Base-by-base conservation (phyloP, 2,888 invertebrate genomes). In the Hedya salicella region DNA sequence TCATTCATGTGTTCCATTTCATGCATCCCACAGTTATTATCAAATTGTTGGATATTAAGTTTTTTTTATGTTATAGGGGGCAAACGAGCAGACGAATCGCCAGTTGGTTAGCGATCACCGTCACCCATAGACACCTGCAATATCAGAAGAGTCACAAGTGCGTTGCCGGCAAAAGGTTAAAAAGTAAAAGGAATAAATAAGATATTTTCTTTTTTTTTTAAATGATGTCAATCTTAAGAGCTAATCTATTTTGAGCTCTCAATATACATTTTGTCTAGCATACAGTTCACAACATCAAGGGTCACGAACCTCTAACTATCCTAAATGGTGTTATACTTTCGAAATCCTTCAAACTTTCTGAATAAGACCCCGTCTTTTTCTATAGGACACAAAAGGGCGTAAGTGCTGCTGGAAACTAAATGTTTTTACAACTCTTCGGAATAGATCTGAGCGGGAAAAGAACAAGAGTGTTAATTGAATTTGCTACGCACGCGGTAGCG, bases 401-500 rank as follows among this genome's bases (percentile, higher is more conserved):
- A 44, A 17, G 44, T 17, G 44, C 19, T 17, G 17, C 11, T 9
- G 8, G 17, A 44, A 44, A 11, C 3, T 11, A 17, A 16, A 44
- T 3, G 17, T 44, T 44, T 44, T 17, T 44, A 44, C 1, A 9
- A 17, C 11, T 11, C 11, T 17, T 44, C 8, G 11, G 42, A 42
- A 25, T 25, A 25, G 25, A 48, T 17, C 25, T 48, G 17, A 36
- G 14, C 19, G 30, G n/a, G 30, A 21, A 40, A 50, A 50, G 49
- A 50, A 42, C 40, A 21, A 42, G 32, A 59, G n/a, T 42, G 50
- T 42, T 61, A 50, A 61, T 50, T 61, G 25, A 30, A 61, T 61
- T 61, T 44, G 61, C 46, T 61, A 50, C 61, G 50, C 50, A 50
- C 50, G 42, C 40, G 39, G 42, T 61, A 61, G 61, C 61, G n/a